phyloP scores from a whole-genome alignment of 2,113 vertebrate genomes.

The Scytalopus superciliaris region DNA sequence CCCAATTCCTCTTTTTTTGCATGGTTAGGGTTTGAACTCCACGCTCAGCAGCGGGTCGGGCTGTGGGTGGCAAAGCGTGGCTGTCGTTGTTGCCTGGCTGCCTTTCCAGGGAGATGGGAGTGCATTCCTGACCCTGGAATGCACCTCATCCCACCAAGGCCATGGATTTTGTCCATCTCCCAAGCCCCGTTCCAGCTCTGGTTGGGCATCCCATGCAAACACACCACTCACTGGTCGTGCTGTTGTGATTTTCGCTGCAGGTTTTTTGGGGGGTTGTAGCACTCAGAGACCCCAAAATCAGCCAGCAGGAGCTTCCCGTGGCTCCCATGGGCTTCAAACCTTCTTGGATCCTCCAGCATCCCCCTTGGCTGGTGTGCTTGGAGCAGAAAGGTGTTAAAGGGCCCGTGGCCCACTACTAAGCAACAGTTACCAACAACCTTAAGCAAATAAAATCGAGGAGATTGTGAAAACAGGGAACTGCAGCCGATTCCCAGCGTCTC shows the following conservation, averaged over 20 bases:
- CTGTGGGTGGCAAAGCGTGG: neutral
- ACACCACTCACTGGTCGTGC: neutral
- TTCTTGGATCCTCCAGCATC: neutral
- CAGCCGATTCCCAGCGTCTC: constrained; percentile 23
- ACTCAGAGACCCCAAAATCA: neutral
- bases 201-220: neutral
- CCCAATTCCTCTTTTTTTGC: neutral
- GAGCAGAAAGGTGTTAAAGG: constrained; percentile 41
- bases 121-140: neutral
- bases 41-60: accelerated
- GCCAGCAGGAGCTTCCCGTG: neutral
- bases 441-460: constrained; percentile 55
- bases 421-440: constrained; percentile 71
- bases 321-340: neutral
- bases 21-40: neutral
- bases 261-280: neutral
- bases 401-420: constrained; percentile 34
- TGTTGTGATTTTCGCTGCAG: neutral
- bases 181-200: neutral
- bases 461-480: constrained; percentile 38
- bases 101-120: neutral
- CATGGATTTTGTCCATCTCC: neutral
- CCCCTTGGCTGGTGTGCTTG: neutral
- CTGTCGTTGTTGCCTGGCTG: neutral
- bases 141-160: neutral